phyloP scores from a whole-genome alignment of 2,797 vertebrate genomes.

The Danio tinwini region DNA sequence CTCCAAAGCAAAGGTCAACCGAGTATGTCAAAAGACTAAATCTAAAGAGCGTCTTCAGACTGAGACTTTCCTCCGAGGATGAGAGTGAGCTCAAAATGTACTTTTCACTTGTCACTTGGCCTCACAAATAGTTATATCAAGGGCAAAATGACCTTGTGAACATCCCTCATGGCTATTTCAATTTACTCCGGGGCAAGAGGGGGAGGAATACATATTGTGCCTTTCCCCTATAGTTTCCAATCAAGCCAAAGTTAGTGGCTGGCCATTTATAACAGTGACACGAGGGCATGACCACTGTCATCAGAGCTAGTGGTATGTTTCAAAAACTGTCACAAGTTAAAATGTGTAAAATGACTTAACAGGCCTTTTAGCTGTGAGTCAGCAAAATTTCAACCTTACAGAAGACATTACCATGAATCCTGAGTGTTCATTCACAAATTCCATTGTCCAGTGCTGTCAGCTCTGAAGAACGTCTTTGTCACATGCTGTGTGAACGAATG shows the following conservation, averaged over 20 bases:
- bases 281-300: slow-evolving; percentile 7
- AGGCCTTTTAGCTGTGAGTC: slow-evolving; percentile 10
- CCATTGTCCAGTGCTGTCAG: slow-evolving; percentile 21
- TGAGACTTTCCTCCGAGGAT: neutral
- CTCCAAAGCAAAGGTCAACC: neutral
- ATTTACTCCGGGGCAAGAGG: slow-evolving; percentile 13
- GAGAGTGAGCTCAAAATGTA: neutral
- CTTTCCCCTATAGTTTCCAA: slow-evolving; percentile 19
- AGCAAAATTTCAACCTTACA: slow-evolving; percentile 3
- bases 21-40: neutral
- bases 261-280: slow-evolving; percentile 41
- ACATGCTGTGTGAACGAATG: neutral
- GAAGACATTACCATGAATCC: neutral
- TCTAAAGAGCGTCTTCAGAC: neutral
- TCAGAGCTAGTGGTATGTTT: neutral
- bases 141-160: slow-evolving; percentile 25
- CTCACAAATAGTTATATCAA: slow-evolving; percentile 15
- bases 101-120: neutral
- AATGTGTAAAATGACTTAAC: slow-evolving; percentile 16
- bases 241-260: slow-evolving; percentile 31
- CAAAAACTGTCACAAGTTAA: slow-evolving; percentile 6
- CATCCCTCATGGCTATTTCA: slow-evolving; percentile 6
- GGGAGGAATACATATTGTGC: slow-evolving; percentile 21
- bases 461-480: neutral
- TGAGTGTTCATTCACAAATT: slow-evolving; percentile 16